Conservation (phyloP, 2,113 vertebrate genomes). For the Hirundichthys speculiger region DNA sequence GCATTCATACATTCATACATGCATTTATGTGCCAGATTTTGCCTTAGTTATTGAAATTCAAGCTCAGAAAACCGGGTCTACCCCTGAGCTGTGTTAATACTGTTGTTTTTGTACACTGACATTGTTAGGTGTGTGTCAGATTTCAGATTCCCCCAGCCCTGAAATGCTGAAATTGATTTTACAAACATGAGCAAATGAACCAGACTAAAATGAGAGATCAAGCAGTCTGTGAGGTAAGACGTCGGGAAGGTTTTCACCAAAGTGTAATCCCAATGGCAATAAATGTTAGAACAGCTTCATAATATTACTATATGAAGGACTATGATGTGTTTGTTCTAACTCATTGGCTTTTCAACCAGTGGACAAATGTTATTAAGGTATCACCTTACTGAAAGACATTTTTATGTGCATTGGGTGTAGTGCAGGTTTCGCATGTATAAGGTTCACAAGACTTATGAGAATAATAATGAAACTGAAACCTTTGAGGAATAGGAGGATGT, state of each 20-base stretch:
- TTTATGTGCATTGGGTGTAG: neutral
- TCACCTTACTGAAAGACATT: neutral
- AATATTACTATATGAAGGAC: constrained; percentile 25
- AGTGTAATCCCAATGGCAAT: constrained; percentile 50
- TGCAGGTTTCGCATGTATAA: neutral
- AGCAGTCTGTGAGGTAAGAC: constrained; percentile 25
- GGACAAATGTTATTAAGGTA: constrained; percentile 14
- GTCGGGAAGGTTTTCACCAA: constrained; percentile 34
- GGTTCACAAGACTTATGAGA: neutral
- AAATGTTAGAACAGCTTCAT: constrained; percentile 30
- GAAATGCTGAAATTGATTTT: neutral
- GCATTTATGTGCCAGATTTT: constrained; percentile 31
- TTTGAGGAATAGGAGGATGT: neutral
- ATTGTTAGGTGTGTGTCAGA: constrained; percentile 1
- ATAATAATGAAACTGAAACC: constrained; percentile 3
- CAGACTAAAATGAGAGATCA: constrained; percentile 20
- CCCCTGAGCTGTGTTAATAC: neutral
- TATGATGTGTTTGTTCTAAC: constrained; percentile 39
- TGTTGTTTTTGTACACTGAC: neutral
- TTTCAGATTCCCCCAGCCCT: constrained; percentile 1
- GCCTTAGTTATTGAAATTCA: constrained; percentile 10
- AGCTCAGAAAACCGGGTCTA: neutral
- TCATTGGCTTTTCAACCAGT: constrained; percentile 1
- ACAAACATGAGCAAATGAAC: constrained; percentile 22
- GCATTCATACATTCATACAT: neutral